A percentile compares a stretch with the other conserved stretches of the same genome.
These are phyloP conservation scores for Anastatus disparis DNA, from an alignment of 1,140 invertebrate genomes.

Conservation along the genomic window DNA sequence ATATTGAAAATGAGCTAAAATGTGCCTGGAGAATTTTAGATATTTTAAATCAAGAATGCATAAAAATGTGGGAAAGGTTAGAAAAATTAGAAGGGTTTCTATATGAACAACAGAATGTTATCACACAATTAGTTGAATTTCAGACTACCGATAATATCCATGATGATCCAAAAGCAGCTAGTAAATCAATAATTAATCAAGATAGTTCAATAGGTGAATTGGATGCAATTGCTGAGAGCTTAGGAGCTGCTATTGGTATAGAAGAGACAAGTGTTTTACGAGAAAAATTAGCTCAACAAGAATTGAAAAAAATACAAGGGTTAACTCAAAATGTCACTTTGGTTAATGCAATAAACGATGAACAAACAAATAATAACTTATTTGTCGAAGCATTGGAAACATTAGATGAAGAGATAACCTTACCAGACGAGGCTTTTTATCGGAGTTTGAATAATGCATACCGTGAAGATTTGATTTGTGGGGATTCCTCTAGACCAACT, in stretches of 20 bases:
- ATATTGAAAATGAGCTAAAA: slow-evolving; percentile 89
- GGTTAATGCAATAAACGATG: slow-evolving; percentile 59
- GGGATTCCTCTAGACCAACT: slow-evolving; percentile 71
- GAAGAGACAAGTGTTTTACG: slow-evolving; percentile 59
- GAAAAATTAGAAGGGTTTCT: slow-evolving; percentile 91
- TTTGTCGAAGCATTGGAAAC: slow-evolving; percentile 64
- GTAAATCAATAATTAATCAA: slow-evolving; percentile 46
- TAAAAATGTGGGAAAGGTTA: slow-evolving; percentile 92
- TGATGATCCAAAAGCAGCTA: slow-evolving; percentile 52
- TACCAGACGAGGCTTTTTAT: slow-evolving; percentile 88
- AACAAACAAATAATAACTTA: slow-evolving; percentile 57
- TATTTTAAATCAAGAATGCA: slow-evolving; percentile 89
- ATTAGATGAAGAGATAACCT: slow-evolving; percentile 66
- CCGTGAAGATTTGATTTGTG: slow-evolving; percentile 79
- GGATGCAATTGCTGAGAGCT: slow-evolving; percentile 60
- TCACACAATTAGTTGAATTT: slow-evolving; percentile 86
- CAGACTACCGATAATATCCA: slow-evolving; percentile 67
- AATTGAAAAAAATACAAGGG: slow-evolving; percentile 60
- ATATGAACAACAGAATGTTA: slow-evolving; percentile 91
- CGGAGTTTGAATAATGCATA: slow-evolving; percentile 88
- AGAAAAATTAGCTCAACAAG: slow-evolving; percentile 60
- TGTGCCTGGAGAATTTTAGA: slow-evolving; percentile 93
- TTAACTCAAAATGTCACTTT: slow-evolving; percentile 58
- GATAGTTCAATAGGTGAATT: slow-evolving; percentile 57
- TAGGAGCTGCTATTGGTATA: slow-evolving; percentile 58